A percentile compares a stretch with the other conserved stretches of the same genome.
Evolutionary conservation across 2,888 invertebrate genomes (phyloP).

Genomic region (Myathropa florea): DNA sequence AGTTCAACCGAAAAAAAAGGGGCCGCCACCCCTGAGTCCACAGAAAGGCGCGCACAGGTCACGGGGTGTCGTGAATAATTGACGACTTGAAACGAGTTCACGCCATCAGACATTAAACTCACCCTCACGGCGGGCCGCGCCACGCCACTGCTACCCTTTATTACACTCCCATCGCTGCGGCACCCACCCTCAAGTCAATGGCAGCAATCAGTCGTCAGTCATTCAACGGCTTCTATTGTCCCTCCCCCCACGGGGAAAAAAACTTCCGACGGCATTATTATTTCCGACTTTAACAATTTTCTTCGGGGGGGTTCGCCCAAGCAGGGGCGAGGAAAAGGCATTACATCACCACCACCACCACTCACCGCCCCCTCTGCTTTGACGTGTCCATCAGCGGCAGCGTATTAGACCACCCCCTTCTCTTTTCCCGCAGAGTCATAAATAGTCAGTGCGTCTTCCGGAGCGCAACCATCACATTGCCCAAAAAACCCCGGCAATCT

Average conservation of each 20-base stretch:
- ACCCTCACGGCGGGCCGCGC: conserved; percentile 13
- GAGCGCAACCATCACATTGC: conserved; percentile 55
- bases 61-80: conserved; percentile 68
- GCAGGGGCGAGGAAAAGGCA: conserved; percentile 19
- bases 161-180: background rate
- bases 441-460: conserved; percentile 66
- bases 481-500: background rate
- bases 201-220: conserved; percentile 60
- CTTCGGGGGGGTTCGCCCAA: conserved; percentile 2
- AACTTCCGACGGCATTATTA: conserved; percentile 70
- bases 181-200: conserved; percentile 49
- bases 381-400: background rate
- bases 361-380: background rate
- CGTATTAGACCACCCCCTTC: background rate
- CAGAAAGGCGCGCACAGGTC: conserved; percentile 24
- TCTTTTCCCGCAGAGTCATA: conserved; percentile 52
- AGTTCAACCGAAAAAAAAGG: background rate
- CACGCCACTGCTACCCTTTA: conserved; percentile 27
- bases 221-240: conserved; percentile 67
- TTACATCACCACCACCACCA: conserved; percentile 60
- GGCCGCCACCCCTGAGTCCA: background rate
- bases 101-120: conserved; percentile 69
- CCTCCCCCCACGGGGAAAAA: conserved; percentile 6
- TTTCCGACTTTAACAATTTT: conserved; percentile 70
- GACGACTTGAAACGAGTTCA: conserved; percentile 71